A percentile compares a stretch with the other conserved stretches of the same genome.
Evolutionary conservation across 2,888 invertebrate species (phyloP).

Genomic region (Athalia circularis): DNA sequence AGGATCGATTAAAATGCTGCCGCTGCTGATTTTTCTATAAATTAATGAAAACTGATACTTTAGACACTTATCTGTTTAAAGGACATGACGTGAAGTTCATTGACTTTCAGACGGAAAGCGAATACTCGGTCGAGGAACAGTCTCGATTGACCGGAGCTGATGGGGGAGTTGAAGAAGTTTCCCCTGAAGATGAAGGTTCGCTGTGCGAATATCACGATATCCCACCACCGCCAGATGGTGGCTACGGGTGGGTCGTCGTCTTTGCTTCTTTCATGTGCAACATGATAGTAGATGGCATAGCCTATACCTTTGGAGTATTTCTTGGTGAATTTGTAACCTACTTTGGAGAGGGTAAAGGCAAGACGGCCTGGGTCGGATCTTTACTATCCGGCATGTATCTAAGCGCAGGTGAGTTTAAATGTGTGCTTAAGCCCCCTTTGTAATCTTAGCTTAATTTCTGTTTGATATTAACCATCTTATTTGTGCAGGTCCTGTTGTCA

Average conservation of each 20-base stretch:
- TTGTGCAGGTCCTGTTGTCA: slow-evolving; percentile 90
- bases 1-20: no score
- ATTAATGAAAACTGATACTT: no score
- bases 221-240: slow-evolving; percentile 93
- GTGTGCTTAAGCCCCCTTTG: slow-evolving; percentile 10
- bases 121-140: slow-evolving; percentile 90
- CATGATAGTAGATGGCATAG: slow-evolving; percentile 98
- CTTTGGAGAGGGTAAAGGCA: slow-evolving; percentile 91
- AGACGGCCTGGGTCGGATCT: slow-evolving; percentile 95
- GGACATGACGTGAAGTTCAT: no score
- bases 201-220: slow-evolving; percentile 85
- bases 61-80: no score
- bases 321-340: slow-evolving; percentile 86
- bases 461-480: slow-evolving; percentile 35
- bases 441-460: neutral
- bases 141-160: slow-evolving; percentile 84
- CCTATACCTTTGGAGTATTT: slow-evolving; percentile 98
- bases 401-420: slow-evolving; percentile 84
- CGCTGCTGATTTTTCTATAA: no score
- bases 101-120: slow-evolving; percentile 86
- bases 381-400: slow-evolving; percentile 96
- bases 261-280: slow-evolving; percentile 98
- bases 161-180: slow-evolving; percentile 79
- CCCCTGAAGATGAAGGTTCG: slow-evolving; percentile 76
- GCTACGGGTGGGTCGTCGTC: slow-evolving; percentile 96